phyloP scores from a whole-genome alignment of 2,888 invertebrate genomes.

The Mesodorylaimus sp. region DNA sequence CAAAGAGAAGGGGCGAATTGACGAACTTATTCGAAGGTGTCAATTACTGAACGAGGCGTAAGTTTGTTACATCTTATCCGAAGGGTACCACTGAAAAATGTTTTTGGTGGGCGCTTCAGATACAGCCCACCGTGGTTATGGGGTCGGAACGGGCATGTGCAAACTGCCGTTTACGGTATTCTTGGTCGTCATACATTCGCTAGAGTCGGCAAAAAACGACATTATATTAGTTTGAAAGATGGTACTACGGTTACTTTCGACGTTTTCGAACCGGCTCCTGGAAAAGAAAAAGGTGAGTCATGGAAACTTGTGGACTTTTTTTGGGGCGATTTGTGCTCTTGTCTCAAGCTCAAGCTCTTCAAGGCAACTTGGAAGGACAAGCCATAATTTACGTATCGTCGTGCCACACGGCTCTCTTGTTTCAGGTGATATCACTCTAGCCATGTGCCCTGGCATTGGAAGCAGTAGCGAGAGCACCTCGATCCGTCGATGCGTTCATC shows the following conservation, averaged over 20 bases:
- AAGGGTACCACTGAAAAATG: too few relatives aligned
- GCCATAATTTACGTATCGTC: too few relatives aligned
- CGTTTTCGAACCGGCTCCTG: conserved; percentile 58
- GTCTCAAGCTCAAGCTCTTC: too few relatives aligned
- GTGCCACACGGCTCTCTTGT: too few relatives aligned
- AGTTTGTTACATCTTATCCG: too few relatives aligned
- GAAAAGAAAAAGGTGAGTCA: conserved; percentile 39
- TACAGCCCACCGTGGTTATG: conserved; percentile 72
- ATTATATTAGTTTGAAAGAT: conserved; percentile 54
- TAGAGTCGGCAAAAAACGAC: conserved; percentile 64
- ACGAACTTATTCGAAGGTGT: too few relatives aligned
- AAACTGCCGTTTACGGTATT: conserved; percentile 68
- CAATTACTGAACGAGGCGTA: too few relatives aligned
- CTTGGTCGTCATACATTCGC: conserved; percentile 57
- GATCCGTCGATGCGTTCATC: conserved; percentile 74
- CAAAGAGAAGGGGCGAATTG: too few relatives aligned
- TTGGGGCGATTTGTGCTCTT: too few relatives aligned
- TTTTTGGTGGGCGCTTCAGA: too few relatives aligned
- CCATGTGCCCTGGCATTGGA: conserved; percentile 75
- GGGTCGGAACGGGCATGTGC: conserved; percentile 88
- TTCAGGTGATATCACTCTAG: conserved; percentile 64
- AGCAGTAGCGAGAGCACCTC: conserved; percentile 85
- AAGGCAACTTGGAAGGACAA: too few relatives aligned
- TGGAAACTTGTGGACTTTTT: neutral
- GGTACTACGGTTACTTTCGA: conserved; percentile 79